phyloP scores from a whole-genome alignment of 2,797 vertebrate species.

The Pseudopleuronectes americanus region DNA sequence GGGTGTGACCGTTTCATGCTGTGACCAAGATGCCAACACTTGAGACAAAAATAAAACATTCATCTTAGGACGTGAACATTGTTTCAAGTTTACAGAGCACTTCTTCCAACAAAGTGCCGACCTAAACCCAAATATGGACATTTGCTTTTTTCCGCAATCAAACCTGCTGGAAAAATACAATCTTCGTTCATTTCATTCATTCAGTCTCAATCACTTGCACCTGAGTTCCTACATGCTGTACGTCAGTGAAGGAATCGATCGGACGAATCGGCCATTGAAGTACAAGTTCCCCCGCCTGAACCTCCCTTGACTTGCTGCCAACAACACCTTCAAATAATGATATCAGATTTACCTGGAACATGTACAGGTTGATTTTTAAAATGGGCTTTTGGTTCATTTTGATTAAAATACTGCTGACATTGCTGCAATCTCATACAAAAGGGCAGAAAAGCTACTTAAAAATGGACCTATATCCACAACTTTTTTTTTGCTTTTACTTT shows the following conservation, averaged over 20 bases:
- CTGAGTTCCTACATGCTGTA: constrained; percentile 77
- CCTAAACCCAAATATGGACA: constrained; percentile 46
- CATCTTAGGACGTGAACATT: constrained; percentile 33
- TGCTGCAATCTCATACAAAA: constrained; percentile 68
- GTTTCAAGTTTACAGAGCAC: constrained; percentile 37
- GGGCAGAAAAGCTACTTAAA: constrained; percentile 71
- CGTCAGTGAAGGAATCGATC: constrained; percentile 58
- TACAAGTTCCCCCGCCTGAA: constrained; percentile 35
- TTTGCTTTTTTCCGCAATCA: constrained; percentile 33
- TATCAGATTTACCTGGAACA: constrained; percentile 33
- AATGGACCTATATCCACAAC: constrained; percentile 51
- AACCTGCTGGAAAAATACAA: constrained; percentile 73
- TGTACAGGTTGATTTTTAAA: constrained; percentile 53
- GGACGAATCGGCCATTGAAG: constrained; percentile 42
- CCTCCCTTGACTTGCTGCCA: constrained; percentile 36
- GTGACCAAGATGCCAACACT: constrained; percentile 27
- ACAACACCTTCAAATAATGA: constrained; percentile 47
- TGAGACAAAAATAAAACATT: constrained; percentile 17
- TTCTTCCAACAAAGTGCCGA: constrained; percentile 32
- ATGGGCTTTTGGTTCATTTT: constrained; percentile 63
- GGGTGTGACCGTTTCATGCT: constrained; percentile 12
- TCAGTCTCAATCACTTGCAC: constrained; percentile 72
- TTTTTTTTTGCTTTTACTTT: constrained; percentile 57
- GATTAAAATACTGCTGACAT: constrained; percentile 72
- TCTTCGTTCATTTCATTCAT: constrained; percentile 74